Conservation (phyloP, 1,140 invertebrate genomes). For the Diabrotica undecimpunctata region DNA sequence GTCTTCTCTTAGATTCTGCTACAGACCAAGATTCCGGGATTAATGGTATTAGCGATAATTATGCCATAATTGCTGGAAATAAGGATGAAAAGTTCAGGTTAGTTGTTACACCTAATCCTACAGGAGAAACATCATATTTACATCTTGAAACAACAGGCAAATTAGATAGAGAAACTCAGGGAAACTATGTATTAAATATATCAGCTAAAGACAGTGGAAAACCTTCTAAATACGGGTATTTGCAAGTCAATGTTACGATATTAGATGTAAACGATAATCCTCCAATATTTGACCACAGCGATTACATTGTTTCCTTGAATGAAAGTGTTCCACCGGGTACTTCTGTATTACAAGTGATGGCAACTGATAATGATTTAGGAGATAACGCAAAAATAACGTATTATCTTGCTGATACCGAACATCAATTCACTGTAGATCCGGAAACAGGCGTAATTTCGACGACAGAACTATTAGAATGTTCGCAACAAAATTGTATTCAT, state of each 20-base stretch:
- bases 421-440: constrained; percentile 83
- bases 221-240: constrained; percentile 75
- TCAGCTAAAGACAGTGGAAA: constrained; percentile 82
- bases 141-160: constrained; percentile 87
- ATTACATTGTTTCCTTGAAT: constrained; percentile 86
- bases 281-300: constrained; percentile 88
- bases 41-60: constrained; percentile 83
- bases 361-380: constrained; percentile 86
- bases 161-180: constrained; percentile 80
- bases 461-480: constrained; percentile 73
- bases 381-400: constrained; percentile 92
- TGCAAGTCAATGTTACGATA: constrained; percentile 86
- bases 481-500: constrained; percentile 61
- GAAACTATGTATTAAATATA: constrained; percentile 82
- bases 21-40: constrained; percentile 80
- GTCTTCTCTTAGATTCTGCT: constrained; percentile 81
- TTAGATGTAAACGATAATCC: constrained; percentile 94
- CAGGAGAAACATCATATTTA: constrained; percentile 82
- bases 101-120: constrained; percentile 82
- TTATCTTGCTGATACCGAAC: constrained; percentile 78
- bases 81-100: constrained; percentile 82
- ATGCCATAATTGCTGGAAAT: constrained; percentile 84
- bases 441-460: constrained; percentile 84
- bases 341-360: constrained; percentile 81
- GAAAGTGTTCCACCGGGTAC: constrained; percentile 89